Conservation (phyloP, 2,888 invertebrate genomes). For the Lasius platythorax region DNA sequence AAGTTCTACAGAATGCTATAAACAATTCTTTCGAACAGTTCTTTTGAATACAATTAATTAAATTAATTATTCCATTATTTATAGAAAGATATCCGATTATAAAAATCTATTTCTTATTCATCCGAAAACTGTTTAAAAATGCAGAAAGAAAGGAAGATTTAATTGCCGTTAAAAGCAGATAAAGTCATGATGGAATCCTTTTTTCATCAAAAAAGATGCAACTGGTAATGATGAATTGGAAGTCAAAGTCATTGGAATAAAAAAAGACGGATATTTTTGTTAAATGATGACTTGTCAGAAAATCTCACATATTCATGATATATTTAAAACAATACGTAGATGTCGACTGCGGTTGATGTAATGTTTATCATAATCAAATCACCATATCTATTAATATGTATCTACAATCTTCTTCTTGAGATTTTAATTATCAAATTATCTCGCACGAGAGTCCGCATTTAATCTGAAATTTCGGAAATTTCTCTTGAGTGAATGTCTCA, state of each 20-base stretch:
- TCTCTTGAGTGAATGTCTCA: background rate
- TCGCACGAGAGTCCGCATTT: background rate
- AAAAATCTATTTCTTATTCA: background rate
- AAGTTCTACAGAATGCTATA: background rate
- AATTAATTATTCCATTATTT: no score
- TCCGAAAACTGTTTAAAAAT: background rate
- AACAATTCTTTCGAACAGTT: background rate
- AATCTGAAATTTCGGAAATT: background rate
- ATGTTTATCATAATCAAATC: background rate
- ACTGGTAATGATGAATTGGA: background rate
- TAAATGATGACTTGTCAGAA: background rate
- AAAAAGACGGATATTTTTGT: background rate
- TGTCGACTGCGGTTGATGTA: background rate
- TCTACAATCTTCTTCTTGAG: background rate
- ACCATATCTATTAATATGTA: background rate
- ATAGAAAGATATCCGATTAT: background rate
- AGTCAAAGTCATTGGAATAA: slow-evolving; percentile 4
- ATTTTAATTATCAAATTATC: background rate
- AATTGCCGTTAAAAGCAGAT: slow-evolving; percentile 17
- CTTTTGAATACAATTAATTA: background rate
- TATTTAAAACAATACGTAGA: slow-evolving; percentile 22
- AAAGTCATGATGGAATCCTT: slow-evolving; percentile 11
- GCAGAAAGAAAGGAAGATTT: background rate
- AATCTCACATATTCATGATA: slow-evolving; percentile 27
- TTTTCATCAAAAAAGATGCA: slow-evolving; percentile 5